Conservation (phyloP, 2,797 vertebrate species). For the Poecilia picta region DNA sequence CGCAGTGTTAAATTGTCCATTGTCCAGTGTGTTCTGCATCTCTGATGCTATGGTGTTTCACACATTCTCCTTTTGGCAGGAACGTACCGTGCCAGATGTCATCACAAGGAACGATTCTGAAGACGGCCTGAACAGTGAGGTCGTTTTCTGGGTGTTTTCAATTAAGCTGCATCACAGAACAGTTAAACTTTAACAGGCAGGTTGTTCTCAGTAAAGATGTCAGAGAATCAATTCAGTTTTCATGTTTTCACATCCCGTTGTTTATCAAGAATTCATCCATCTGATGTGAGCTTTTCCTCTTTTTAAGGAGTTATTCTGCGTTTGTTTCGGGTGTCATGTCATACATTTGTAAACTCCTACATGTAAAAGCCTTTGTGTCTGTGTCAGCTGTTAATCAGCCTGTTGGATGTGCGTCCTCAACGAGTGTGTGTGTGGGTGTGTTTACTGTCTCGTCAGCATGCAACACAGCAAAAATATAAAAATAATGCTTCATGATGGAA, state of each 20-base stretch:
- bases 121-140: neutral
- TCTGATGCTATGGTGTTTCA: neutral
- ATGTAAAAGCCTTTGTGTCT: neutral
- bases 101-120: neutral
- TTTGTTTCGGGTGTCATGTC: neutral
- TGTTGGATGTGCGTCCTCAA: neutral
- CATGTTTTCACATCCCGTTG: neutral
- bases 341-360: neutral
- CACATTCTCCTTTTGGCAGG: neutral
- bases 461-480: neutral
- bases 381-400: neutral
- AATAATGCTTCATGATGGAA: neutral
- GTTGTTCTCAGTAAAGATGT: neutral
- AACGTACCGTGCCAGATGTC: neutral
- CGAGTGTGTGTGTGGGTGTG: neutral
- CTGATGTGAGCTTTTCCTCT: neutral
- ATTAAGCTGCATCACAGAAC: neutral
- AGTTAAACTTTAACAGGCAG: too few relatives aligned
- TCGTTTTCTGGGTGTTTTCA: neutral
- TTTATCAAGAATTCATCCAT: neutral
- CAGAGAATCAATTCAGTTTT: neutral
- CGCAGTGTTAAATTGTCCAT: neutral
- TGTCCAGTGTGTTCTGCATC: neutral
- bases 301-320: neutral
- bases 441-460: neutral